phyloP scores from a whole-genome alignment of 92 coral and sea anemone genomes.

The Epizoanthus fatuus region DNA sequence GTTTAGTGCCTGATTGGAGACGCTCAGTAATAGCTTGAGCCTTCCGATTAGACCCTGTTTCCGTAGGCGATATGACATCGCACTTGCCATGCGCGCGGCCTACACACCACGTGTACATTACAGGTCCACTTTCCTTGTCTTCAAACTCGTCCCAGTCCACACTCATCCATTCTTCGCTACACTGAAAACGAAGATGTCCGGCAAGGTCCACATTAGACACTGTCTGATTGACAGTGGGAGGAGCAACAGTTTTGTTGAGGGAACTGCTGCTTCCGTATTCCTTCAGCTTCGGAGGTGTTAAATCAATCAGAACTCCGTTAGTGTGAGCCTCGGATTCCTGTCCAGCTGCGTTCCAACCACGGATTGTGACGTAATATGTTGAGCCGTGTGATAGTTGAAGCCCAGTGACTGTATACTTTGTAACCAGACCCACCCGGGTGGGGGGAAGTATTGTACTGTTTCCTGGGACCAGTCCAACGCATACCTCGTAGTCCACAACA shows the following conservation, averaged over 20 bases:
- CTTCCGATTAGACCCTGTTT: conserved; percentile 40
- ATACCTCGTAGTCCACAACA: conserved; percentile 73
- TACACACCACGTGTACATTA: conserved; percentile 85
- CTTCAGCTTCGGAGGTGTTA: conserved; percentile 72
- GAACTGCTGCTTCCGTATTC: conserved; percentile 38
- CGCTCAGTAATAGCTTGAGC: conserved; percentile 68
- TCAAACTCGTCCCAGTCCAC: conserved; percentile 90
- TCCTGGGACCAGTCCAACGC: conserved; percentile 61
- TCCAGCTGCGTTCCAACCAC: conserved; percentile 85
- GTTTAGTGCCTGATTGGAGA: conserved; percentile 72
- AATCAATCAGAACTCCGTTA: conserved; percentile 74
- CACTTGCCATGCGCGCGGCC: conserved; percentile 82
- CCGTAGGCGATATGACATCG: conserved; percentile 70
- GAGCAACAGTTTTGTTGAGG: conserved; percentile 47
- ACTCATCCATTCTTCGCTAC: conserved; percentile 78
- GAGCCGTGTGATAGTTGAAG: conserved; percentile 70
- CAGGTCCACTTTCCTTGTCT: conserved; percentile 82
- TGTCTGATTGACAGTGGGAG: neutral
- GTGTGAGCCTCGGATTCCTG: conserved; percentile 63
- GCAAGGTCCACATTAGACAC: conserved; percentile 1
- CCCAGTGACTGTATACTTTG: conserved; percentile 55
- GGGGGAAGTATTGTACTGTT: conserved; percentile 68
- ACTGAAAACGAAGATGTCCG: conserved; percentile 58
- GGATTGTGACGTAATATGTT: conserved; percentile 73
- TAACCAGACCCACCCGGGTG: conserved; percentile 60